Evolutionary conservation across 1,140 invertebrate species (phyloP).

Genomic region (Pentalonia nigronervosa): DNA sequence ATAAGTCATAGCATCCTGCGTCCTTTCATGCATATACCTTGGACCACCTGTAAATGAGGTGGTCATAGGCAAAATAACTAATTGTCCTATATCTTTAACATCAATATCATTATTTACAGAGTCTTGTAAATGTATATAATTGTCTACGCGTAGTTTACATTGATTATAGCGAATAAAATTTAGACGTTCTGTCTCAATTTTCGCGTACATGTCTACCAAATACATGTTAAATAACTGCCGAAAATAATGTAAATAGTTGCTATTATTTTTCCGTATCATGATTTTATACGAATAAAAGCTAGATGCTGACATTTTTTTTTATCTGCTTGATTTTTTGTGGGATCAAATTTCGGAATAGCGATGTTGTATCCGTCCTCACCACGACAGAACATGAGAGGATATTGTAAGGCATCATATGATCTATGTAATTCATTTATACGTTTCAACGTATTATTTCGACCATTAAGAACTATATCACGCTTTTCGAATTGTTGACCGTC

Average conservation of each 20-base stretch:
- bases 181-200: too few species aligned
- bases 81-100: too few species aligned
- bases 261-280: neutral
- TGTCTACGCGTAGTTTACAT: too few species aligned
- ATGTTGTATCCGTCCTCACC: neutral
- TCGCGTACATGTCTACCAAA: too few species aligned
- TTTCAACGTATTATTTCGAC: neutral
- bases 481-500: neutral
- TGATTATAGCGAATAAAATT: too few species aligned
- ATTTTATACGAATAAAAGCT: neutral
- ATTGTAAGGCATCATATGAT: conserved; percentile 7
- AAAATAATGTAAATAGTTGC: neutral
- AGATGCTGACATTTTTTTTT: neutral
- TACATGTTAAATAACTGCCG: neutral
- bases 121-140: too few species aligned
- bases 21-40: too few species aligned
- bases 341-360: neutral
- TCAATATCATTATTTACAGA: too few species aligned
- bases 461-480: neutral
- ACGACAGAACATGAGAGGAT: neutral
- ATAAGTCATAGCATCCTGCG: too few species aligned
- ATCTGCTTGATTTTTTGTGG: neutral
- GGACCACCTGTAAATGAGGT: too few species aligned
- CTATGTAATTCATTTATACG: neutral
- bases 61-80: too few species aligned